Base-by-base conservation (phyloP, 2,113 vertebrate genomes). In the Ochotona curzoniae region DNA sequence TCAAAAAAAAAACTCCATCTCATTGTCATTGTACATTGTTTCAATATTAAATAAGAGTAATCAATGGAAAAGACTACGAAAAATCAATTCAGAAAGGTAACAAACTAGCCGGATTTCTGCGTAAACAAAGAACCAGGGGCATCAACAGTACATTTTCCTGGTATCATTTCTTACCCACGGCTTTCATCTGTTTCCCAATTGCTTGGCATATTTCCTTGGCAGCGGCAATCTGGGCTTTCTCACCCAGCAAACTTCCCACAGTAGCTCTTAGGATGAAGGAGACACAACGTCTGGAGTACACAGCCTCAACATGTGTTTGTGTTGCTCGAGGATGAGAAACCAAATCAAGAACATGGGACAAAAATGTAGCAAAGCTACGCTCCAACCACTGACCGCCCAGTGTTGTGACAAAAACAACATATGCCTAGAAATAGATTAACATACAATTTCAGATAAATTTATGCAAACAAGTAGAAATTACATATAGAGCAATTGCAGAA, bases 171-270 rank as follows among this genome's bases (percentile, higher is more conserved):
- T 99, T 98, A 99, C 99, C 99, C 97, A 99, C 99, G 97, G 99
- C 99, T 98, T 99, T 99, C 99, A 99, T 99, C 96, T 99, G 99
- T 97, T 99, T 99, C 96, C 98, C 98, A 97, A 99, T 99, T 94
- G 99, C 99, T 97, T 99, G 99, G 97, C 99, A 99, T 95, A 99
- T 98, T 97, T 99, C 99, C 98, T 99, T 99, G 93, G 99, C 99
- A 79, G 99, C 99, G 61, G 99, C 99, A 91, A 99, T 99, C 98
- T 99, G 99, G 21, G 99, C 99, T 97, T 99, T 99, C 97, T 99
- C 99, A 1, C 99, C 99, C 0, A 99, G 97, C 80, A 99, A 97
- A 96, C 99, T 99, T 54, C 99, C 99, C 94, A 99, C 98, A 1
- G 99, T 99, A 92, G 99, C 99, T 57, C 99, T 98, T 21, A 99